Evolutionary conservation across 2,797 vertebrate species (phyloP).

Genomic region (Cynodonichthys magdalenae): DNA sequence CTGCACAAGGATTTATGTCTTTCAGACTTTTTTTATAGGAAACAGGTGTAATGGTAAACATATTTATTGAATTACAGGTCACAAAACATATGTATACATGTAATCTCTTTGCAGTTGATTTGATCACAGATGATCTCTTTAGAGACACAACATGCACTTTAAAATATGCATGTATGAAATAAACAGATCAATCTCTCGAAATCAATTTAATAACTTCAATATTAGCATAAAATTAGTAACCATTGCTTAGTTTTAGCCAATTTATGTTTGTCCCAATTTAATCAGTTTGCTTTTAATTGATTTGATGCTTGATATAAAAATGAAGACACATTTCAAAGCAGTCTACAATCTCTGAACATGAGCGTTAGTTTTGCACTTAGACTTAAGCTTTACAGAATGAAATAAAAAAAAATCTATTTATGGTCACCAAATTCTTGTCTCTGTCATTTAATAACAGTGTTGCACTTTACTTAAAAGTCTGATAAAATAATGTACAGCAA

Average conservation of each 20-base stretch:
- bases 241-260: slow-evolving; percentile 15
- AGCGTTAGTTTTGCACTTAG: slow-evolving; percentile 14
- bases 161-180: slow-evolving; percentile 5
- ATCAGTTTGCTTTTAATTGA: slow-evolving; percentile 23
- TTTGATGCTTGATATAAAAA: slow-evolving; percentile 16
- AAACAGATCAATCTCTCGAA: slow-evolving; percentile 9
- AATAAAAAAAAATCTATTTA: slow-evolving; percentile 45
- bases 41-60: slow-evolving; percentile 16
- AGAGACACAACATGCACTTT: slow-evolving; percentile 23
- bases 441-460: slow-evolving; percentile 61
- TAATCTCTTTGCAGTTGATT: slow-evolving; percentile 49
- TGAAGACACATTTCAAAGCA: slow-evolving; percentile 31
- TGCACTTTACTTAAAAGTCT: slow-evolving; percentile 58
- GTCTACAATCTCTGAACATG: slow-evolving; percentile 15
- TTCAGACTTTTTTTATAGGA: neutral
- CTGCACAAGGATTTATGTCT: slow-evolving; percentile 41
- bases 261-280: slow-evolving; percentile 21
- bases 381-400: slow-evolving; percentile 26
- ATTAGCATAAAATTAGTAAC: slow-evolving; percentile 23
- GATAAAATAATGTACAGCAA: slow-evolving; percentile 78
- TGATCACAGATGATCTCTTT: slow-evolving; percentile 61
- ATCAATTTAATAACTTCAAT: slow-evolving; percentile 16
- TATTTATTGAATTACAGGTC: slow-evolving; percentile 27
- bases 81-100: slow-evolving; percentile 56
- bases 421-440: slow-evolving; percentile 46